phyloP scores from a whole-genome alignment of 2,888 invertebrate species.

The Phalera bucephala region DNA sequence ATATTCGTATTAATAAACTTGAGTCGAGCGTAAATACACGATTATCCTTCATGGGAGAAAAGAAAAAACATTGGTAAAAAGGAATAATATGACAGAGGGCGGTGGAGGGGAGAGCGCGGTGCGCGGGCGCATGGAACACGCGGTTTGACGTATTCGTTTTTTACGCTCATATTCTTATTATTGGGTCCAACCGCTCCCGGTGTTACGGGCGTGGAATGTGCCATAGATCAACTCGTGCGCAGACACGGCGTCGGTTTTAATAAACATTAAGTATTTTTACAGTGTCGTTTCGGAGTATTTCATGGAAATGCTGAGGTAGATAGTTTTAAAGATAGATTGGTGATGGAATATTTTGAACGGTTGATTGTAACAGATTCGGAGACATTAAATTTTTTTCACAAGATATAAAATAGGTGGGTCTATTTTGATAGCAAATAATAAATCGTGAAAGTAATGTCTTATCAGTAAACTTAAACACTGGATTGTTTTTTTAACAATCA shows the following conservation, averaged over 20 bases:
- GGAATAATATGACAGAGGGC: conserved; percentile 55
- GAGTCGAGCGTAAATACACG: conserved; percentile 68
- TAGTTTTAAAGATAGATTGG: no score
- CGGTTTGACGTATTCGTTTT: conserved; percentile 75
- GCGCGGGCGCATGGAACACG: conserved; percentile 66
- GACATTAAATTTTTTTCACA: no score
- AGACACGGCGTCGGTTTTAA: conserved; percentile 53
- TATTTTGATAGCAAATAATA: no score
- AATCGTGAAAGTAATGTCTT: no score
- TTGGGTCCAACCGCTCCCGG: conserved; percentile 80
- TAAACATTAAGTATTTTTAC: conserved; percentile 7
- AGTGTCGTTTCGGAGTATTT: no score
- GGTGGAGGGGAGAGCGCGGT: conserved; percentile 42
- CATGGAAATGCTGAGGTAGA: no score
- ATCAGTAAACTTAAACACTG: no score
- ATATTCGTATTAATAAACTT: conserved; percentile 65
- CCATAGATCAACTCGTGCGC: conserved; percentile 53
- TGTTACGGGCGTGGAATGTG: conserved; percentile 81
- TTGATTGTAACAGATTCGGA: no score
- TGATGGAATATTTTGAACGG: no score
- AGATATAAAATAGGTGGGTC: no score
- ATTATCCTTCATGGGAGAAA: conserved; percentile 64
- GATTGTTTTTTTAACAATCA: no score
- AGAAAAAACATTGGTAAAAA: conserved; percentile 45
- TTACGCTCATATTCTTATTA: conserved; percentile 79